phyloP scores from a whole-genome alignment of 2,888 invertebrate species.

The Eulithis testata region DNA sequence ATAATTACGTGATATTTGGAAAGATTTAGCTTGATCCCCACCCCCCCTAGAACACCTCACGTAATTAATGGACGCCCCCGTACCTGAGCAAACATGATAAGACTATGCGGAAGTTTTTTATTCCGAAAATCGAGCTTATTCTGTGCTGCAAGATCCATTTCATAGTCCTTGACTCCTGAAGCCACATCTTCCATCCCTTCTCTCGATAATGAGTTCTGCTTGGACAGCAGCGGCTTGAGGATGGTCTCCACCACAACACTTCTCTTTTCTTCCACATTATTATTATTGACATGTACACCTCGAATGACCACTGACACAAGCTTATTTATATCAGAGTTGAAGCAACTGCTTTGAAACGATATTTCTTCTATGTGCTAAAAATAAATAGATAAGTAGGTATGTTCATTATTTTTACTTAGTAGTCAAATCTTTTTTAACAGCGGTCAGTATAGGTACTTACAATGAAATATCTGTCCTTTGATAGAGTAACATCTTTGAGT shows the following conservation, averaged over 20 bases:
- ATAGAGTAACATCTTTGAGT: slow-evolving; percentile 91
- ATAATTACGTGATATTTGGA: too few relatives aligned
- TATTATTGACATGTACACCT: slow-evolving; percentile 92
- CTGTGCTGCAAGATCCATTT: slow-evolving; percentile 46
- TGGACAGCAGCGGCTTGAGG: slow-evolving; percentile 77
- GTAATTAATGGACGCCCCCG: too few relatives aligned
- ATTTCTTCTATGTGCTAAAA: slow-evolving; percentile 93
- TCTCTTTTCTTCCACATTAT: slow-evolving; percentile 86
- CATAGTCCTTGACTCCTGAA: slow-evolving; percentile 44
- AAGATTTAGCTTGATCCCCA: too few relatives aligned
- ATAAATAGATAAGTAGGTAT: slow-evolving; percentile 7
- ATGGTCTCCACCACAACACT: slow-evolving; percentile 76
- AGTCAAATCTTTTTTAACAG: neutral
- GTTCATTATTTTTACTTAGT: neutral
- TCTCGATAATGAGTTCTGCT: slow-evolving; percentile 68
- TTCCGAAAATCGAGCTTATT: slow-evolving; percentile 87
- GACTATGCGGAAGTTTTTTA: slow-evolving; percentile 90
- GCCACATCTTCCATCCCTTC: slow-evolving; percentile 50
- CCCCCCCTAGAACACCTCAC: too few relatives aligned
- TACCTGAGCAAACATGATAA: slow-evolving; percentile 94
- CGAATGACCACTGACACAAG: slow-evolving; percentile 92
- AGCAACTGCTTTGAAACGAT: slow-evolving; percentile 93
- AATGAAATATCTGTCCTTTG: slow-evolving; percentile 91
- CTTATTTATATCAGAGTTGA: slow-evolving; percentile 95
- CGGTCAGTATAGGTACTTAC: slow-evolving; percentile 76